phyloP scores from a whole-genome alignment of 1,140 invertebrate species.

The Danaus melanippus region DNA sequence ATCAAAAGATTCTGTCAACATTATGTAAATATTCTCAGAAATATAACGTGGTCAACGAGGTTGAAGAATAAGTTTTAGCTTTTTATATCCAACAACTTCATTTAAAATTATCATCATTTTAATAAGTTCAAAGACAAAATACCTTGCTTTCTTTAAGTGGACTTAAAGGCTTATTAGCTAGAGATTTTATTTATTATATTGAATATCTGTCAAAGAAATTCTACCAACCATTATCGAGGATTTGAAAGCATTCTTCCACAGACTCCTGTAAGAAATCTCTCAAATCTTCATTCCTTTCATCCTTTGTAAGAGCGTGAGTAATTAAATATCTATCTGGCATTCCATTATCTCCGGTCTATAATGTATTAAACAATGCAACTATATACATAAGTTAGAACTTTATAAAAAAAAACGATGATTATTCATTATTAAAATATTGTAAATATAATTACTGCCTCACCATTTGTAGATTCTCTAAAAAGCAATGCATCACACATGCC shows the following conservation, averaged over 20 bases:
- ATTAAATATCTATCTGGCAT: constrained; percentile 73
- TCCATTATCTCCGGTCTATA: constrained; percentile 67
- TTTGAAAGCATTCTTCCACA: constrained; percentile 73
- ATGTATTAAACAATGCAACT: constrained; percentile 9
- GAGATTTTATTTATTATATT: too few relatives aligned
- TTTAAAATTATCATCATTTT: too few relatives aligned
- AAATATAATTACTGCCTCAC: constrained; percentile 29
- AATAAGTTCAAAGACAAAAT: too few relatives aligned
- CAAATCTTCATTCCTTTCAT: constrained; percentile 68
- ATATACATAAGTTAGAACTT: not conserved
- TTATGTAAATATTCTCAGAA: too few relatives aligned
- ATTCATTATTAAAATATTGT: too few relatives aligned
- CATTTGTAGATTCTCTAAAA: constrained; percentile 73
- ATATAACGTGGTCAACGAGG: too few relatives aligned
- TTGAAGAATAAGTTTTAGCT: too few relatives aligned
- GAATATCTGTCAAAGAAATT: not conserved
- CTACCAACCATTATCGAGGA: constrained; percentile 57
- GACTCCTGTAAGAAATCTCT: constrained; percentile 72
- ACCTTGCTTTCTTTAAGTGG: too few relatives aligned
- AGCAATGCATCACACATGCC: constrained; percentile 70
- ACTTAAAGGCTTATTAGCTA: too few relatives aligned
- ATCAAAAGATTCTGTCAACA: too few relatives aligned
- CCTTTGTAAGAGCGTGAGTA: constrained; percentile 67
- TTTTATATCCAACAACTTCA: too few relatives aligned
- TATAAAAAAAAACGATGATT: not conserved